Percentiles rank a stretch among this genome's conserved stretches.
These are phyloP conservation scores for Amiota mariae DNA, from an alignment of 2,888 invertebrate species.

Conservation along the genomic window DNA sequence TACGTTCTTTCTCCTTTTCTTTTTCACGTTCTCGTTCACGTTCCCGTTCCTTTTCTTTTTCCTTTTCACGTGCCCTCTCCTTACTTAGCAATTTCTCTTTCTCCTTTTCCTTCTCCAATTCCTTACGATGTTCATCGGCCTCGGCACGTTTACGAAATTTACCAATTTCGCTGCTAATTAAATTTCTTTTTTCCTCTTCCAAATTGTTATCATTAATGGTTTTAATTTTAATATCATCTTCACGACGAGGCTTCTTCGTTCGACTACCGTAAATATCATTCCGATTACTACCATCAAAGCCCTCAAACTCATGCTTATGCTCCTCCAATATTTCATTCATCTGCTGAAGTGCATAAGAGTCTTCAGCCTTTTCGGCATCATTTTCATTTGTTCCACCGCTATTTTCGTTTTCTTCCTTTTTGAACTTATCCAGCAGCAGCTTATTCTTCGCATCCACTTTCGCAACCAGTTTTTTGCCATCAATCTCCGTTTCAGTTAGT, in stretches of 20 bases:
- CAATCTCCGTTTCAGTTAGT: conserved; percentile 92
- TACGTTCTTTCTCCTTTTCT: conserved; percentile 75
- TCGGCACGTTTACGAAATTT: conserved; percentile 93
- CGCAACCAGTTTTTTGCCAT: conserved; percentile 94
- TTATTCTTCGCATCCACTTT: conserved; percentile 98
- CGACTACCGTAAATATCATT: conserved; percentile 61
- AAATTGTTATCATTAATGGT: conserved; percentile 89
- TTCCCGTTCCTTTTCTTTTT: conserved; percentile 73
- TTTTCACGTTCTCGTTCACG: conserved; percentile 61
- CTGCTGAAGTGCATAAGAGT: conserved; percentile 81
- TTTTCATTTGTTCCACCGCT: conserved; percentile 72
- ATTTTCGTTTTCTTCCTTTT: conserved; percentile 80
- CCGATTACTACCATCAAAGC: conserved; percentile 62
- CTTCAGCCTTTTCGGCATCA: conserved; percentile 78
- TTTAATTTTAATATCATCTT: conserved; percentile 73
- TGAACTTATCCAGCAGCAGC: conserved; percentile 93
- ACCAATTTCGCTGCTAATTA: conserved; percentile 97
- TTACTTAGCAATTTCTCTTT: conserved; percentile 69
- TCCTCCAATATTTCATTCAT: conserved; percentile 88
- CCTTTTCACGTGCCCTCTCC: conserved; percentile 62
- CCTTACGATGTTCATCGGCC: conserved; percentile 73
- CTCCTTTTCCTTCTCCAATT: conserved; percentile 75
- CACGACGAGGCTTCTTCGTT: conserved; percentile 60
- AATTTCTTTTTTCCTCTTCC: conserved; percentile 96
- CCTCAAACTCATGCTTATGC: conserved; percentile 76